phyloP scores from a whole-genome alignment of 1,140 invertebrate genomes.

The Microplitis mediator region DNA sequence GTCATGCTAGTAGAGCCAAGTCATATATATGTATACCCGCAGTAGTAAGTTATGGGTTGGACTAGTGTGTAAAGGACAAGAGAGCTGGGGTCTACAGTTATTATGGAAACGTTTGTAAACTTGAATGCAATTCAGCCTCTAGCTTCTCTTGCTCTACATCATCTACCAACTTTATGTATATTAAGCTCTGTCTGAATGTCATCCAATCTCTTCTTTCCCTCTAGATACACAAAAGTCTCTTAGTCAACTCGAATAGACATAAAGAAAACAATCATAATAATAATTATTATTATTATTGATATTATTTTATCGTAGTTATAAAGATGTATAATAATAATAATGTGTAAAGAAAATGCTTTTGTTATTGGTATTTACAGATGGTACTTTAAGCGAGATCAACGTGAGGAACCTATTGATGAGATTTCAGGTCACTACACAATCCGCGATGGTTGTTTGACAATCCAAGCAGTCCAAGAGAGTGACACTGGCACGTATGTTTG shows the following conservation, averaged over 20 bases:
- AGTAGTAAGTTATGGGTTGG: background rate
- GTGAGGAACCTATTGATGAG: conserved; percentile 62
- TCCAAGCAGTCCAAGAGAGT: conserved; percentile 61
- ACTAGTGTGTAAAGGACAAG: background rate
- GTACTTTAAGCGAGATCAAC: conserved; percentile 60
- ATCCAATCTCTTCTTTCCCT: too few species aligned
- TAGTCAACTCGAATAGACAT: too few species aligned
- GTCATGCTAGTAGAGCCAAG: background rate
- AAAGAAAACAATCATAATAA: too few species aligned
- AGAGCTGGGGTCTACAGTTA: too few species aligned
- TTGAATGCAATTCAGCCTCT: too few species aligned
- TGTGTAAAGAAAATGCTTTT: background rate
- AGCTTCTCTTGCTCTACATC: too few species aligned
- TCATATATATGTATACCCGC: background rate
- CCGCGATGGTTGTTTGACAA: conserved; percentile 63
- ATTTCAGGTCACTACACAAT: conserved; percentile 58
- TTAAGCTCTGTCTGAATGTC: too few species aligned
- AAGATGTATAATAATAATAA: background rate
- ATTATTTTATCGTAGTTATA: background rate
- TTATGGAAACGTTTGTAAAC: too few species aligned
- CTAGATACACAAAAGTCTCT: too few species aligned
- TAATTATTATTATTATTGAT: too few species aligned
- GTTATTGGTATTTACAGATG: conserved; percentile 48
- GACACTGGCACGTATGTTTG: conserved; percentile 65
- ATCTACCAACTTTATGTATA: too few species aligned